Base-by-base conservation (phyloP, 2,797 vertebrate species). In the Pseudochromis fuscus region DNA sequence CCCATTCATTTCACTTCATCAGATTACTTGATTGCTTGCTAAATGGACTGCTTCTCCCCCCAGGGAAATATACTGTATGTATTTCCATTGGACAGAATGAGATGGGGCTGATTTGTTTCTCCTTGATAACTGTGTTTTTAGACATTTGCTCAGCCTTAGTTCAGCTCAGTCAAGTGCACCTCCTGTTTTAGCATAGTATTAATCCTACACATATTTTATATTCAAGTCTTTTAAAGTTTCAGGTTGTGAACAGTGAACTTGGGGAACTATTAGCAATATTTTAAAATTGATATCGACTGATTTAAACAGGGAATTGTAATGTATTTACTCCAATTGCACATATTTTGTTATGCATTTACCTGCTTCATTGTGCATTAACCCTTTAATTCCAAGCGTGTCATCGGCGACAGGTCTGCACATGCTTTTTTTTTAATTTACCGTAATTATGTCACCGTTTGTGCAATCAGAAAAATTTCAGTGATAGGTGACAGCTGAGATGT, bases 1-100 rank as follows among this genome's bases (percentile, higher is more conserved):
- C 72, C 72, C 75, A 83, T 87, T 90, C 78, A 88, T 90, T 89
- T 87, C 75, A 82, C 79, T 87, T 81, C 81, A 82, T 86, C 84
- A 89, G 83, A 90, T 86, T 84, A 81, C 73, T 80, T 87, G 78
- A 87, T 86, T 85, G 72, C 77, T 79, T 78, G 64, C 71, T 87
- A 85, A 91, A 91, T 87, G 81, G 72, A 83, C 86, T 77, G 68
- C 60, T 62, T 77, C 66, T 23, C 21, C 78, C 70, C 19, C 27
- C 1, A 13, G 74, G 75, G 73, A 79, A 70, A 80, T 71, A 64
- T 21, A 61, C 75, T 66, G 60, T 75, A 75, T 87, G 58, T 48
- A 70, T 85, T 81, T 79, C 56, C 55, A 75, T 66, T 63, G 67
- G 71, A 81, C 59, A 79, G 76, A 83, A 81, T 76, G 33, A 81